These are phyloP conservation scores for Gymnodraco acuticeps DNA, from an alignment of 2,797 vertebrate species.

Conservation along the genomic window DNA sequence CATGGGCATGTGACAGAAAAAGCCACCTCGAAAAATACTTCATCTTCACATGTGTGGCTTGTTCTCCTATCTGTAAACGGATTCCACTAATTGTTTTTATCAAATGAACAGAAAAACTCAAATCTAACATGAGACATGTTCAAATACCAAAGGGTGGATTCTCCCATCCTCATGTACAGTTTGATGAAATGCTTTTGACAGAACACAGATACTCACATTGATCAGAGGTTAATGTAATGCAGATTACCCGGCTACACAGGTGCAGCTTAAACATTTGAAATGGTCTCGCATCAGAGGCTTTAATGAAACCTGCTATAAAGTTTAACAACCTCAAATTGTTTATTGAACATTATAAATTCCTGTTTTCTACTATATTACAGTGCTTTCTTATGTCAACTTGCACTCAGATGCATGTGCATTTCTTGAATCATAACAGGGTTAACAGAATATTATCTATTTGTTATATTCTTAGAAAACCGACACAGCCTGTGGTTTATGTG, in stretches of 20 bases:
- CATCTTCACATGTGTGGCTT: conserved; percentile 4
- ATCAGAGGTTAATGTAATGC: conserved; percentile 12
- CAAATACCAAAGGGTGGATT: neutral
- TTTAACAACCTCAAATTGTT: conserved; percentile 36
- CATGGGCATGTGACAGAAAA: neutral
- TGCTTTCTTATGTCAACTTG: neutral
- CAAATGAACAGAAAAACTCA: neutral
- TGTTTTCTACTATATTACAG: neutral
- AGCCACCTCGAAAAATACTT: conserved; percentile 8
- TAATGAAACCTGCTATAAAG: conserved; percentile 15
- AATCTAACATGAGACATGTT: conserved; percentile 16
- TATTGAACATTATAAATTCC: conserved; percentile 21
- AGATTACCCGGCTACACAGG: conserved; percentile 38
- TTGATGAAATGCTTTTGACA: conserved; percentile 19
- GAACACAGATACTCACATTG: conserved; percentile 4
- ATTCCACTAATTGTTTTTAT: neutral
- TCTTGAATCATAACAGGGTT: neutral
- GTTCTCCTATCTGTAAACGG: neutral
- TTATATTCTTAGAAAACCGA: conserved; percentile 18
- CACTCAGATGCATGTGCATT: neutral
- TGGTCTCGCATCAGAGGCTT: neutral
- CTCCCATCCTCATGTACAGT: neutral
- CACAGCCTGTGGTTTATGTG: too few relatives aligned
- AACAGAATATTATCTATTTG: neutral
- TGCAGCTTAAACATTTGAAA: conserved; percentile 7